Base-by-base conservation (phyloP, 2,797 vertebrate species). In the Myotis planiceps region DNA sequence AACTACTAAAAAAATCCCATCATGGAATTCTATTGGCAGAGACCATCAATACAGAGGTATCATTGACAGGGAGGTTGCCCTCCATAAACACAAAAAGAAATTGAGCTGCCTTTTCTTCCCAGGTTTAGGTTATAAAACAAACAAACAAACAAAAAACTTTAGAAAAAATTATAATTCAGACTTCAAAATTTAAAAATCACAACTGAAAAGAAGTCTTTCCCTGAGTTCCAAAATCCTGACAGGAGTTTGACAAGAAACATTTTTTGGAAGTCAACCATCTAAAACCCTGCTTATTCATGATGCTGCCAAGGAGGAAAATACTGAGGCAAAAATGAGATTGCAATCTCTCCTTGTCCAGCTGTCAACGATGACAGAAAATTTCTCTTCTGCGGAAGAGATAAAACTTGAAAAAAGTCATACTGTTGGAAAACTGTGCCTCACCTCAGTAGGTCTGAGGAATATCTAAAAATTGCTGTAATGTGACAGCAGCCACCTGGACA, bases 201-300 rank as follows among this genome's bases (percentile, higher is more conserved):
- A 93, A 96, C 53, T 79, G 88, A 85, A 95, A 97, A 96, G 60
- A 95, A 88, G 72, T 92, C 95, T 79, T 90, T 95, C 7, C 42
- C 39, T 95, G 53, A 87, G 86, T 87, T 97, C 82, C 75, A 92
- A 88, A 96, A 89, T 89, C 49, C 74, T 95, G 96, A 96, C 93
- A 96, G 45, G 71, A 92, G 39, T 34, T 93, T 97, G 95, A 97
- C 95, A 95, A 72, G 55, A 97, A 94, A 88, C 42, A 65, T 49
- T 92, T 96, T 97, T 94, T 94, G 92, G 88, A 96, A 96, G 60
- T 96, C 93, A 96, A 65, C 84, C 21, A 37, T 65, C 93, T 94
- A 94, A 96, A 92, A 96, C 95, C 75, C 86, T 97, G 88, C 92
- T 96, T 98, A 97, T 96, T 96, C 95, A 91, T 93, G 92, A 93